phyloP scores from a whole-genome alignment of 2,113 vertebrate species.

The Lophius piscatorius region DNA sequence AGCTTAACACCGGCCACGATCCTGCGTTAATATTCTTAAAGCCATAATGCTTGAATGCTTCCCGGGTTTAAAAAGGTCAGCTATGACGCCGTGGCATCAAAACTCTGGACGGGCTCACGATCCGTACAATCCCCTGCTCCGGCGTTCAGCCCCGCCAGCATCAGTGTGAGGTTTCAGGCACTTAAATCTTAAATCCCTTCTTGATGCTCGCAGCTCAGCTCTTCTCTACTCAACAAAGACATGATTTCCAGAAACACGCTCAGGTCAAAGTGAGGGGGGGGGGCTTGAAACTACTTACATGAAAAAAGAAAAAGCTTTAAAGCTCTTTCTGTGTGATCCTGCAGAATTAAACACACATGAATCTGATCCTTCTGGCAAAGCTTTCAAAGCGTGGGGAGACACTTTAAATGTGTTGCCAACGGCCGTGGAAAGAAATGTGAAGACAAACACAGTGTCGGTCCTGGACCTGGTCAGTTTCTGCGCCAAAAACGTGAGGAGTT shows the following conservation, averaged over 20 bases:
- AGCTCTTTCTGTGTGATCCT: background rate
- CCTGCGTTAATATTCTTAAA: conserved; percentile 20
- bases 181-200: conserved; percentile 43
- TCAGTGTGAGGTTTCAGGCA: conserved; percentile 39
- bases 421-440: conserved; percentile 1
- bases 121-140: conserved; percentile 13
- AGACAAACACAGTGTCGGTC: conserved; percentile 30
- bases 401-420: background rate
- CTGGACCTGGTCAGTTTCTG: conserved; percentile 37
- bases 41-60: conserved; percentile 28
- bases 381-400: background rate
- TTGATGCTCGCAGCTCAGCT: conserved; percentile 18
- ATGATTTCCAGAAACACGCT: conserved; percentile 24
- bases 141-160: conserved; percentile 32
- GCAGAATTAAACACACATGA: conserved; percentile 9
- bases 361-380: conserved; percentile 11
- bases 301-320: too few relatives aligned
- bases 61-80: conserved; percentile 9
- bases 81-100: conserved; percentile 31
- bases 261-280: background rate
- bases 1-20: conserved; percentile 16
- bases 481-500: conserved; percentile 35
- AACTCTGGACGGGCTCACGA: conserved; percentile 32
- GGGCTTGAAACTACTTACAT: background rate
- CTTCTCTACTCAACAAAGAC: conserved; percentile 15